Percentiles rank a stretch among this genome's conserved stretches.
Evolutionary conservation across 2,888 invertebrate genomes (phyloP).

Genomic region (Cantharis lateralis): DNA sequence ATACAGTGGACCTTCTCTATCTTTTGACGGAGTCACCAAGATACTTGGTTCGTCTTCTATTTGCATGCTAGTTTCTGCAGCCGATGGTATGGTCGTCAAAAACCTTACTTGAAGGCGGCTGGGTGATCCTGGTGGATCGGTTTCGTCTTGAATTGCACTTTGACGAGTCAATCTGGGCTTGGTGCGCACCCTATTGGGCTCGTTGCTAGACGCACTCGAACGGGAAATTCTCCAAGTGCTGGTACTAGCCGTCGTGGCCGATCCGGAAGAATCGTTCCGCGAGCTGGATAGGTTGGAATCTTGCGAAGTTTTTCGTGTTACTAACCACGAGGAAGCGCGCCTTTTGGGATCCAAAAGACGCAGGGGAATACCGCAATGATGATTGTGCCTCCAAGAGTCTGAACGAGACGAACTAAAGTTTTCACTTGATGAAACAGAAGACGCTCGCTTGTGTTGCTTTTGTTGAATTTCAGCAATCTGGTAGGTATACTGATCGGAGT

Average conservation of each 20-base stretch:
- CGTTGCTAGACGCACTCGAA: conserved; percentile 73
- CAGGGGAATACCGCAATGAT: conserved; percentile 77
- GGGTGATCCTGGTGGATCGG: conserved; percentile 66
- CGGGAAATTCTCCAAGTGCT: conserved; percentile 88
- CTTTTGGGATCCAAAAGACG: conserved; percentile 75
- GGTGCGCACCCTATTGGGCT: conserved; percentile 45
- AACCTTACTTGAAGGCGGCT: conserved; percentile 62
- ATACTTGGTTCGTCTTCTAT: conserved; percentile 65
- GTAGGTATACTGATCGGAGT: conserved; percentile 72
- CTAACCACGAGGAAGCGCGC: conserved; percentile 85
- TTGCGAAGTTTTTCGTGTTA: conserved; percentile 89
- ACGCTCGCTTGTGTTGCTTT: conserved; percentile 76
- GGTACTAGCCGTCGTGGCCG: conserved; percentile 86
- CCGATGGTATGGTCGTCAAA: conserved; percentile 74
- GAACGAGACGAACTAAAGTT: conserved; percentile 88
- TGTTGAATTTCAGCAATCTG: conserved; percentile 77
- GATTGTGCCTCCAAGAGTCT: conserved; percentile 82
- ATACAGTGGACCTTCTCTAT: conserved; percentile 51
- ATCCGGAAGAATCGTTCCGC: conserved; percentile 88
- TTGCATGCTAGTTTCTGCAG: conserved; percentile 72
- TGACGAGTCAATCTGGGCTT: conserved; percentile 82
- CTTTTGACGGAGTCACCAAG: conserved; percentile 50
- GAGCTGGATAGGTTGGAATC: conserved; percentile 91
- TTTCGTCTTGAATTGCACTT: conserved; percentile 76
- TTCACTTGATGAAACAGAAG: conserved; percentile 85